Percentiles rank a stretch among this genome's conserved stretches.
phyloP scores from a whole-genome alignment of 2,113 vertebrate genomes.

The Plotosus lineatus region DNA sequence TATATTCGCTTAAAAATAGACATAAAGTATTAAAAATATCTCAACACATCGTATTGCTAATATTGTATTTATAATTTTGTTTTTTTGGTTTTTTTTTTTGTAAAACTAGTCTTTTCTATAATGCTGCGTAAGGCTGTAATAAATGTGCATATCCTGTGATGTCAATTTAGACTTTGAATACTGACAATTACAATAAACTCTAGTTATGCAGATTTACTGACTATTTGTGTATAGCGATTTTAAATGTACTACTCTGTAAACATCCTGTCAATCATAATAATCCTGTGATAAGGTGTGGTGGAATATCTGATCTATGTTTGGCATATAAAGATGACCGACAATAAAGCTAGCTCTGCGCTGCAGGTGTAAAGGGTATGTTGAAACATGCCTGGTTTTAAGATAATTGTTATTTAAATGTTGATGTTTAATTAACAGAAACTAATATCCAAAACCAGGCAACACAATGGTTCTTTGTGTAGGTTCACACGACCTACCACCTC shows the following conservation, averaged over 20 bases:
- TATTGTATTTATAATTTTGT: constrained; percentile 87
- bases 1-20: constrained; percentile 2
- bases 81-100: constrained; percentile 76
- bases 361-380: background rate
- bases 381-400: background rate
- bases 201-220: constrained; percentile 28
- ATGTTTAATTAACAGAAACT: background rate
- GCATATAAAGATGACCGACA: background rate
- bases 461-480: background rate
- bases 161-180: constrained; percentile 51
- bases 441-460: background rate
- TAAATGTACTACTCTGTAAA: background rate
- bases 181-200: constrained; percentile 48
- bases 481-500: background rate
- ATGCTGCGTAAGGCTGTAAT: constrained; percentile 43
- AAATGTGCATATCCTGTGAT: constrained; percentile 48
- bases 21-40: constrained; percentile 63
- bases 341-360: background rate
- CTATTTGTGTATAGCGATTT: background rate
- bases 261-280: background rate
- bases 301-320: background rate
- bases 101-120: constrained; percentile 60
- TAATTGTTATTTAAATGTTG: background rate
- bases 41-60: constrained; percentile 82
- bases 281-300: background rate